Percentiles rank a stretch among this genome's conserved stretches.
Conservation (phyloP, 1,140 invertebrate species). For the Brachystomella parvula region DNA sequence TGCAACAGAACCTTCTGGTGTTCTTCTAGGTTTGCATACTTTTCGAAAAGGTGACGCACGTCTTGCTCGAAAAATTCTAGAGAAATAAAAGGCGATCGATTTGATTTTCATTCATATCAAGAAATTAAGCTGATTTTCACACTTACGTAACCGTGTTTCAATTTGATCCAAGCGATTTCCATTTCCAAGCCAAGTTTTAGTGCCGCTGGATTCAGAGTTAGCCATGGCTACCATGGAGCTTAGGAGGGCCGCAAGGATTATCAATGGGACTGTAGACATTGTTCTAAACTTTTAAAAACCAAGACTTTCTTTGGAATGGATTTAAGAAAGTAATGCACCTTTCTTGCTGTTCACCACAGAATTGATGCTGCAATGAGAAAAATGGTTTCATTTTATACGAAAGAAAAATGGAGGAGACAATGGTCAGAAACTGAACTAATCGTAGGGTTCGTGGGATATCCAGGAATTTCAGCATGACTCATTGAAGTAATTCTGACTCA, state of each 20-base stretch:
- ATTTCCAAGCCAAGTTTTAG: too few species aligned
- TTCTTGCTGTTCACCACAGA: too few species aligned
- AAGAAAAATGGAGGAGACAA: too few species aligned
- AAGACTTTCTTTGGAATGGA: not conserved
- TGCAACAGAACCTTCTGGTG: not conserved
- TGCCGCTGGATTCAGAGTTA: not conserved
- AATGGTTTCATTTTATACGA: too few species aligned
- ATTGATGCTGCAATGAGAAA: too few species aligned
- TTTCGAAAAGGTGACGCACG: not conserved
- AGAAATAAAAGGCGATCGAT: not conserved
- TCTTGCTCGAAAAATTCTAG: not conserved
- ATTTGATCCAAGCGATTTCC: not conserved
- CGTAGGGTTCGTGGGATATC: too few species aligned
- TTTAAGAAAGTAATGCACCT: not conserved
- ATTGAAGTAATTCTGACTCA: too few species aligned
- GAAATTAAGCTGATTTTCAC: not conserved
- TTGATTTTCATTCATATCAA: not conserved
- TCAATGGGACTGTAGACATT: too few species aligned
- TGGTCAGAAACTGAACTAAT: too few species aligned
- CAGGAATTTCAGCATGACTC: too few species aligned
- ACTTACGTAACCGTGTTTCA: not conserved
- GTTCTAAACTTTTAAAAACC: too few species aligned
- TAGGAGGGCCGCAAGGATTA: not conserved
- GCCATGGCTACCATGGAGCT: not conserved
- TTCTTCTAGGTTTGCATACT: not conserved